Percentiles rank a stretch among this genome's conserved stretches.
These are phyloP conservation scores for Cactoblastis cactorum DNA, from an alignment of 2,888 invertebrate genomes.

Conservation along the genomic window DNA sequence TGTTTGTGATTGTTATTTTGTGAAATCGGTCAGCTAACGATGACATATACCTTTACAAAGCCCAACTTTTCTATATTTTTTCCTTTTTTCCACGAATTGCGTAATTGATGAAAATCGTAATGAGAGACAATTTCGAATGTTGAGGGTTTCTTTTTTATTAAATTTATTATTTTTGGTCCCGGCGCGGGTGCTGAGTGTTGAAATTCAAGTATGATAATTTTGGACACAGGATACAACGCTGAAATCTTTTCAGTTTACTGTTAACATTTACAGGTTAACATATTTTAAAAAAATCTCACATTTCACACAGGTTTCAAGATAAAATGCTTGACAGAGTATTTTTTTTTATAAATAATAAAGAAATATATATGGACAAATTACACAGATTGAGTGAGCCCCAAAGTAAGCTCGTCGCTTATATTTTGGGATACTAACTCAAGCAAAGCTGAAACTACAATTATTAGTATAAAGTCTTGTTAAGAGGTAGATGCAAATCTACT, in stretches of 20 bases:
- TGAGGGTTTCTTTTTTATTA: neutral
- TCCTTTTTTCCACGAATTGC: conserved; percentile 19
- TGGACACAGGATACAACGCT: neutral
- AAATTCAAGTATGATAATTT: conserved; percentile 4
- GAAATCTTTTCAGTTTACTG: neutral
- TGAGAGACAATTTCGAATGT: conserved; percentile 30
- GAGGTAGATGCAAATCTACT: no score
- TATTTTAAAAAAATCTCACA: neutral
- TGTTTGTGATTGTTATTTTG: neutral
- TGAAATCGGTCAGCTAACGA: conserved; percentile 46
- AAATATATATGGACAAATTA: no score
- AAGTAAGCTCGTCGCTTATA: no score
- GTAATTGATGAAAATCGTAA: conserved; percentile 38
- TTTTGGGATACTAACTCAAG: no score
- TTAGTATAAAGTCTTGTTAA: no score
- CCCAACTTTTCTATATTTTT: neutral
- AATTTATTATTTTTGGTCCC: conserved; percentile 3
- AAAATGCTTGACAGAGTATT: no score
- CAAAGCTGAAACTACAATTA: no score
- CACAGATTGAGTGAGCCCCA: no score
- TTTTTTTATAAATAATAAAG: no score
- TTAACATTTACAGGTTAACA: neutral
- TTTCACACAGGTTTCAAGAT: no score
- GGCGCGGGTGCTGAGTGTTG: neutral
- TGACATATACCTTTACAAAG: conserved; percentile 28